Percentiles rank a stretch among this genome's conserved stretches.
These are phyloP conservation scores for Crotalus helleri DNA, from an alignment of 2,113 vertebrate species.

Conservation along the genomic window DNA sequence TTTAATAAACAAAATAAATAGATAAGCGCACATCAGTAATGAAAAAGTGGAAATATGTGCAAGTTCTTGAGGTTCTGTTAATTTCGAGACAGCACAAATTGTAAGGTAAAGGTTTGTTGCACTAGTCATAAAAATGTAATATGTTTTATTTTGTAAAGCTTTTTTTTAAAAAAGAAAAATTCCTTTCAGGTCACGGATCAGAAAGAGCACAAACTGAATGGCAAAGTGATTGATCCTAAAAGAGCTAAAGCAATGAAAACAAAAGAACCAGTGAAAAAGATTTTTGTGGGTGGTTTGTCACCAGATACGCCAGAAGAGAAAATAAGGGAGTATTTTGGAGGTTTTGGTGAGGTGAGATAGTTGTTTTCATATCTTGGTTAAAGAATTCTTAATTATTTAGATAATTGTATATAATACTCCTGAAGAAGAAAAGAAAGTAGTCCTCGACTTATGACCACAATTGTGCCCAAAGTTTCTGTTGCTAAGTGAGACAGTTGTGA, in stretches of 20 bases:
- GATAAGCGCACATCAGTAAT: neutral
- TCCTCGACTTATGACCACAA: neutral
- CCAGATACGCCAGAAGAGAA: slow-evolving; percentile 98
- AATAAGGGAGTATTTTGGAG: slow-evolving; percentile 94
- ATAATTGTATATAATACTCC: neutral
- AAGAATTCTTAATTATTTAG: neutral
- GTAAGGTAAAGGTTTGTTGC: fast-evolving
- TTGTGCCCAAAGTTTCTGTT: neutral
- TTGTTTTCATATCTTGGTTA: neutral
- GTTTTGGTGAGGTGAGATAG: slow-evolving; percentile 88
- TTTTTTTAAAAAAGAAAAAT: slow-evolving; percentile 34
- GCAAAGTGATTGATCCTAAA: slow-evolving; percentile 98
- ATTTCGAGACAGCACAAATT: neutral
- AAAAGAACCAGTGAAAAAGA: slow-evolving; percentile 97
- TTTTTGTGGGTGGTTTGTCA: slow-evolving; percentile 97
- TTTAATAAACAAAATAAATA: neutral
- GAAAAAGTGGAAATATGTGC: neutral
- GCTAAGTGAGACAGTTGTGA: neutral
- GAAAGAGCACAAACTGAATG: slow-evolving; percentile 98
- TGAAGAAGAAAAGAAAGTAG: neutral
- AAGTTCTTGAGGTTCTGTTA: neutral
- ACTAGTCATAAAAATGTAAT: neutral
- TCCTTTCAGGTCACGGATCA: slow-evolving; percentile 86
- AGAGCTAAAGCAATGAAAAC: slow-evolving; percentile 99
- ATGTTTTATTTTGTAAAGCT: neutral